These are phyloP conservation scores for Oreochromis grahami DNA, from an alignment of 2,797 vertebrate genomes.

Conservation along the genomic window DNA sequence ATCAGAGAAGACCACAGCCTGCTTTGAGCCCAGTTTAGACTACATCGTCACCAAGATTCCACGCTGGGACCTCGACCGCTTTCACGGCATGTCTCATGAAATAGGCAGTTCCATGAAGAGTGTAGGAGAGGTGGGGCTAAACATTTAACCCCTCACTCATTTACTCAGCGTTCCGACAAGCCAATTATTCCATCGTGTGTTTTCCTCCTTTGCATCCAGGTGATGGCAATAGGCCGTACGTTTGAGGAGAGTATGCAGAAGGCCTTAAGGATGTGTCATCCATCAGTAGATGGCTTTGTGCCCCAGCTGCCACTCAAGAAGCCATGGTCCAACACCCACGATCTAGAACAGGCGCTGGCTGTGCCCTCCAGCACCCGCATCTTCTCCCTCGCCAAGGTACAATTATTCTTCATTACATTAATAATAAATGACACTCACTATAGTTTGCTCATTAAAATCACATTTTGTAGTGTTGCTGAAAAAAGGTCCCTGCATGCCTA, in stretches of 20 bases:
- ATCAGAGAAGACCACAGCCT: constrained; percentile 90
- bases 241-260: constrained; percentile 97
- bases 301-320: constrained; percentile 87
- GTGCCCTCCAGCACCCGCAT: constrained; percentile 89
- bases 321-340: constrained; percentile 76
- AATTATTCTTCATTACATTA: constrained; percentile 4
- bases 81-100: constrained; percentile 83
- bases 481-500: neutral
- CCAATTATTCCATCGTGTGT: neutral
- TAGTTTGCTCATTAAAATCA: constrained; percentile 26
- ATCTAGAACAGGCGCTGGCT: constrained; percentile 84
- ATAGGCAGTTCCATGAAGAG: constrained; percentile 97
- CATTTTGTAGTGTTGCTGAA: constrained; percentile 8
- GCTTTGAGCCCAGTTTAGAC: constrained; percentile 94
- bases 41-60: constrained; percentile 95
- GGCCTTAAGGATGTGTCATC: constrained; percentile 93
- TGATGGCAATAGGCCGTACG: constrained; percentile 91
- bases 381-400: constrained; percentile 91
- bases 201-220: constrained; percentile 70
- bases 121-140: constrained; percentile 85
- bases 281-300: constrained; percentile 88
- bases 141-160: neutral
- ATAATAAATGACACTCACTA: constrained; percentile 21
- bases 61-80: constrained; percentile 94
- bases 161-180: neutral